phyloP scores from a whole-genome alignment of 1,140 invertebrate species.

The Charaxes varanes region DNA sequence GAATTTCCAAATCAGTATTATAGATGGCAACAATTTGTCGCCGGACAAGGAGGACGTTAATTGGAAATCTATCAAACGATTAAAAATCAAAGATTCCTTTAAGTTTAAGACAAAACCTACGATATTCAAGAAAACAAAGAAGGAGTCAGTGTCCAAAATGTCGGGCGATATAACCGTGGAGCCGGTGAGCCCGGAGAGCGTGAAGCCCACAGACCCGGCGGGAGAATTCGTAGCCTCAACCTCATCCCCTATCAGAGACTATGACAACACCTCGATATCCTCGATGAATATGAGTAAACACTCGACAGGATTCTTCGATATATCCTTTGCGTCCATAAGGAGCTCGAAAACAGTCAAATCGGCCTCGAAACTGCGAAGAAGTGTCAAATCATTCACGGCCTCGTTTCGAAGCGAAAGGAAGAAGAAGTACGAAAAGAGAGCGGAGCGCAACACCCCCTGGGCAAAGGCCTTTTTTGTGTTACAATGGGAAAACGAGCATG shows the following conservation, averaged over 20 bases:
- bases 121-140: constrained; percentile 67
- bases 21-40: constrained; percentile 48
- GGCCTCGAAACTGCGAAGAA: constrained; percentile 62
- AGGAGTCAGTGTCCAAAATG: constrained; percentile 54
- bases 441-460: constrained; percentile 55
- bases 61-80: constrained; percentile 71
- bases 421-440: constrained; percentile 68
- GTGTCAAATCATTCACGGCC: constrained; percentile 70
- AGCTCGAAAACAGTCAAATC: constrained; percentile 69
- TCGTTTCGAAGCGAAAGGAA: constrained; percentile 72
- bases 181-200: constrained; percentile 50
- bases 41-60: constrained; percentile 64
- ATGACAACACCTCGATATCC: constrained; percentile 65
- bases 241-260: constrained; percentile 65
- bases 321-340: constrained; percentile 65
- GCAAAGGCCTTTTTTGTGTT: too few relatives aligned
- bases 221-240: constrained; percentile 64
- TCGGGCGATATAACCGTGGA: constrained; percentile 57
- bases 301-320: constrained; percentile 71
- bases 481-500: too few relatives aligned
- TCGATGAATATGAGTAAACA: constrained; percentile 69
- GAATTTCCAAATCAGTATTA: constrained; percentile 58
- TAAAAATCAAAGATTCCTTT: constrained; percentile 73
- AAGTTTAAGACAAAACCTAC: constrained; percentile 69
- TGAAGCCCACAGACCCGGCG: constrained; percentile 59